Evolutionary conservation across 2,888 invertebrate species (phyloP).

Genomic region (Crepidodera aurea): DNA sequence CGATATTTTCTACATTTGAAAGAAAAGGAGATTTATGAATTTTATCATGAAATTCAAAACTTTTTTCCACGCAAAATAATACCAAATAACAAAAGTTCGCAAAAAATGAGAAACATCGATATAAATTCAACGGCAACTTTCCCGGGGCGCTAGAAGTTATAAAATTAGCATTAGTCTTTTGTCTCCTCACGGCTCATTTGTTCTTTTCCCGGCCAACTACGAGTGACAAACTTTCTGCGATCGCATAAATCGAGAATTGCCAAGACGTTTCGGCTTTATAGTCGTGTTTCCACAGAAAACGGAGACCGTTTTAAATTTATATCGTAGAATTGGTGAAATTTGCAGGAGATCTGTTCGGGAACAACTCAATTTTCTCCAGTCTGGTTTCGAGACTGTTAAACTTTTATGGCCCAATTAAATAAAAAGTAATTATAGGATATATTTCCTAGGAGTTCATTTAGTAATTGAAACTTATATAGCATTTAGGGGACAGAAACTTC

Average conservation of each 20-base stretch:
- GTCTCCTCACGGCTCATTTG: conserved; percentile 18
- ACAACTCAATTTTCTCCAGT: background rate
- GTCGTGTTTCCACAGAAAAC: conserved; percentile 3
- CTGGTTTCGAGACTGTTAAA: background rate
- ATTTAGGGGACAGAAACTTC: no score
- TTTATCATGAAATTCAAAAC: no score
- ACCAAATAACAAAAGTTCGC: no score
- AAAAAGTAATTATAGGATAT: background rate
- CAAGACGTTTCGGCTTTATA: conserved; percentile 13
- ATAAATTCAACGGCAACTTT: conserved; percentile 11
- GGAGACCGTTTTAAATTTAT: conserved; percentile 8
- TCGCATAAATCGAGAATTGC: conserved; percentile 13
- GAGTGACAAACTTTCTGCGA: conserved; percentile 18
- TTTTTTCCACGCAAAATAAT: no score
- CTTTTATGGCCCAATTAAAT: conserved; percentile 1
- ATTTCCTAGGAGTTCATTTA: no score
- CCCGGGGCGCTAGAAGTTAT: background rate
- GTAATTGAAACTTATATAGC: no score
- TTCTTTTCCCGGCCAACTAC: conserved; percentile 6
- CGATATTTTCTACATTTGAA: no score
- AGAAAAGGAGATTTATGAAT: no score
- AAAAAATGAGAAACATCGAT: no score
- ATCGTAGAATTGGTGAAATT: conserved; percentile 3
- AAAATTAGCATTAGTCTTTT: conserved; percentile 22
- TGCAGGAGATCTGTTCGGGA: background rate